These are phyloP conservation scores for Agriopis marginaria DNA, from an alignment of 2,888 invertebrate genomes.

Conservation along the genomic window DNA sequence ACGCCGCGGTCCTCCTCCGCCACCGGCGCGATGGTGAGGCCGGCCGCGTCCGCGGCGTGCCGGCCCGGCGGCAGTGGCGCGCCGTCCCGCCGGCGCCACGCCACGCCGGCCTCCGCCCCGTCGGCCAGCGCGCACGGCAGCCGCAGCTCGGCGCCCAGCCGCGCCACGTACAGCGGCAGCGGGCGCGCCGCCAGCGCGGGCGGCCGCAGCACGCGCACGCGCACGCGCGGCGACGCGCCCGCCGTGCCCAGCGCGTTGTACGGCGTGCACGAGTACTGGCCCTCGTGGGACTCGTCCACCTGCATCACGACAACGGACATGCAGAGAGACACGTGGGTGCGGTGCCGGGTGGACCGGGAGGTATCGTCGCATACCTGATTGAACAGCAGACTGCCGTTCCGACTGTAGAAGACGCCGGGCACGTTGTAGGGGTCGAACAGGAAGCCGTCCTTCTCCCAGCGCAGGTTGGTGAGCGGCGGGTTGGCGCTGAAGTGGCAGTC, in stretches of 20 bases:
- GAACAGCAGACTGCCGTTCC: slow-evolving; percentile 94
- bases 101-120: slow-evolving; percentile 84
- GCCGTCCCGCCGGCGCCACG: slow-evolving; percentile 87
- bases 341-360: neutral
- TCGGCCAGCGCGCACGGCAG: slow-evolving; percentile 90
- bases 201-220: slow-evolving; percentile 94
- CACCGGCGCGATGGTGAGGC: slow-evolving; percentile 93
- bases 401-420: slow-evolving; percentile 93
- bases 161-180: slow-evolving; percentile 93
- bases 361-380: slow-evolving; percentile 82
- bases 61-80: slow-evolving; percentile 89
- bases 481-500: slow-evolving; percentile 97
- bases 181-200: slow-evolving; percentile 94
- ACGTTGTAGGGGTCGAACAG: slow-evolving; percentile 96
- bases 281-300: slow-evolving; percentile 94
- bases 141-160: slow-evolving; percentile 92
- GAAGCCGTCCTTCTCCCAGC: slow-evolving; percentile 97
- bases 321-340: neutral
- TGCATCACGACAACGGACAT: slow-evolving; percentile 45
- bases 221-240: slow-evolving; percentile 93
- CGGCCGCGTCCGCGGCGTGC: slow-evolving; percentile 89
- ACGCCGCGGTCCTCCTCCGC: slow-evolving; percentile 95
- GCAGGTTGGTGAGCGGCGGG: slow-evolving; percentile 94
- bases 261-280: slow-evolving; percentile 96
- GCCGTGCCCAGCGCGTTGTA: slow-evolving; percentile 95